These are phyloP conservation scores for Drosophila neutralis DNA, from an alignment of 2,888 invertebrate genomes.

Conservation along the genomic window DNA sequence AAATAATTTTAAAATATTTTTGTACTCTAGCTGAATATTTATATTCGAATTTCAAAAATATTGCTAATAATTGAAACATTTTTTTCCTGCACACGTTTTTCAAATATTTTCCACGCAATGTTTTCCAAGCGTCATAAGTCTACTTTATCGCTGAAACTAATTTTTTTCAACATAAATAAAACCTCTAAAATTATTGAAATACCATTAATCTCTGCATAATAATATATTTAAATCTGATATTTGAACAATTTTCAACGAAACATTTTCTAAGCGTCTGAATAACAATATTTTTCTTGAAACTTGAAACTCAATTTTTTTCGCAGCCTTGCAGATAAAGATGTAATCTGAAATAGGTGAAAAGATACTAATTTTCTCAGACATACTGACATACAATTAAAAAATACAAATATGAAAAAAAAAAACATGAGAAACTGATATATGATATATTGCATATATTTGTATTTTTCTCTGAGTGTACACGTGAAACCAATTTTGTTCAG, in stretches of 20 bases:
- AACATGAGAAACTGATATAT: not conserved
- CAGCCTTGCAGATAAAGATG: not conserved
- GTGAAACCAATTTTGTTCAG: not conserved
- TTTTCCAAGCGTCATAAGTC: too few species aligned
- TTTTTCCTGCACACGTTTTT: too few species aligned
- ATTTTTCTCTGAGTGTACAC: conserved; percentile 11
- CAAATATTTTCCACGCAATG: too few species aligned
- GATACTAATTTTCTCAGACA: not conserved
- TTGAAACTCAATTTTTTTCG: not conserved
- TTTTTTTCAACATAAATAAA: not conserved
- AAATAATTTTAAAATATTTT: not conserved
- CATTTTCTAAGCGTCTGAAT: not conserved
- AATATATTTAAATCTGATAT: not conserved
- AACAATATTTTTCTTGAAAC: not conserved
- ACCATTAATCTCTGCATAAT: not conserved
- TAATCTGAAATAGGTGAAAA: not conserved
- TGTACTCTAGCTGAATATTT: not conserved
- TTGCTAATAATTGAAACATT: not conserved
- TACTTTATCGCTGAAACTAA: not conserved
- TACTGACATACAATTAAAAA: not conserved
- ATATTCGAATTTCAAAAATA: not conserved
- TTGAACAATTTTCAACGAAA: not conserved
- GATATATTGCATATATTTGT: not conserved
- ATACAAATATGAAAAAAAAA: not conserved
- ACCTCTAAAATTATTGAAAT: too few species aligned